phyloP scores from a whole-genome alignment of 2,113 vertebrate genomes.

The Myiopsitta monachus region DNA sequence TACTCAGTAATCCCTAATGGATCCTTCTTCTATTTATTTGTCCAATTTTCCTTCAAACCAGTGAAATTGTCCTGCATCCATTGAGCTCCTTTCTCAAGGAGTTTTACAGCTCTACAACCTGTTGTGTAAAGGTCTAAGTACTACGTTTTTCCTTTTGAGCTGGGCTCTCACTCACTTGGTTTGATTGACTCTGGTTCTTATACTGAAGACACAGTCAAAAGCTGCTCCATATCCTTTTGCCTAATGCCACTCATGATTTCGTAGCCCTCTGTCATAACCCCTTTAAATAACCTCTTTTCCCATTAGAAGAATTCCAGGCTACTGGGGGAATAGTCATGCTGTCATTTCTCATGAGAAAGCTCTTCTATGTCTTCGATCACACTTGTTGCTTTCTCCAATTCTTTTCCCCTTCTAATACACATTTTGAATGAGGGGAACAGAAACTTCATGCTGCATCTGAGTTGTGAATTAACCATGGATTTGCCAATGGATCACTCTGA shows the following conservation, averaged over 20 bases:
- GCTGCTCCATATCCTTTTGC: not conserved
- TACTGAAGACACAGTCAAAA: not conserved
- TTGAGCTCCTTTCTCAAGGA: not conserved
- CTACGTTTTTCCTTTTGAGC: not conserved
- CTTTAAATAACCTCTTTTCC: not conserved
- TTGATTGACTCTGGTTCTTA: not conserved
- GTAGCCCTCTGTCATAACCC: not conserved
- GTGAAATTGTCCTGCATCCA: not conserved
- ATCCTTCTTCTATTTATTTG: not conserved
- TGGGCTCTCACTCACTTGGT: not conserved
- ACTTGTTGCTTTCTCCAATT: not conserved
- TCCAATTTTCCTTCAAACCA: not conserved
- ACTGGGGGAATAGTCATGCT: not conserved
- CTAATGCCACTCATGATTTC: not conserved
- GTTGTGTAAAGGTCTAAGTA: not conserved
- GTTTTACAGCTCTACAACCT: not conserved
- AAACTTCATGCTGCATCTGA: not conserved
- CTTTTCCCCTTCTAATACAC: not conserved
- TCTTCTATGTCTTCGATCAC: not conserved
- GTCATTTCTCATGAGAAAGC: not conserved
- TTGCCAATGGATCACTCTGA: not conserved
- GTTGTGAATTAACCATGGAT: not conserved
- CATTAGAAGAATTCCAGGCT: not conserved
- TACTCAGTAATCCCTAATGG: not conserved
- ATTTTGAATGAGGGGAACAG: not conserved